These are phyloP conservation scores for Prochilodus magdalenae DNA, from an alignment of 2,113 vertebrate species.

Conservation along the genomic window DNA sequence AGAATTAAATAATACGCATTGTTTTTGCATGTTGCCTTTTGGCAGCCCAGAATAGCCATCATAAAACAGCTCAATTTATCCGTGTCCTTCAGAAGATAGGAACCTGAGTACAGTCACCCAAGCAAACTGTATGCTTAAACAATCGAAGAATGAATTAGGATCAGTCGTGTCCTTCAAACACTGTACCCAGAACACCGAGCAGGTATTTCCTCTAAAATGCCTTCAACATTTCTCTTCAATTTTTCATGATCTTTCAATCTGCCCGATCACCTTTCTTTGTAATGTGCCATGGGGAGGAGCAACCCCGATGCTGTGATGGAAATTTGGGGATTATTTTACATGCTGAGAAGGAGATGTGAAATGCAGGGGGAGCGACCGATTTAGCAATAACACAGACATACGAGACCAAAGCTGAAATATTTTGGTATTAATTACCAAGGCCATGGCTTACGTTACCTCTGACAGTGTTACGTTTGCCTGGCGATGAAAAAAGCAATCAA, in stretches of 20 bases:
- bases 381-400: constrained; percentile 81
- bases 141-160: background rate
- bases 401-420: constrained; percentile 80
- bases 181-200: constrained; percentile 53
- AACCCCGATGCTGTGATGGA: constrained; percentile 71
- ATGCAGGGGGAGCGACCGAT: constrained; percentile 74
- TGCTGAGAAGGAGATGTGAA: constrained; percentile 76
- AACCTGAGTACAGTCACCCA: background rate
- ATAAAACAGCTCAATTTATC: constrained; percentile 21
- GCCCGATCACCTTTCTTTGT: constrained; percentile 73
- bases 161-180: background rate
- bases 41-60: background rate
- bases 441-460: constrained; percentile 67
- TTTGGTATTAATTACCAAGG: constrained; percentile 80
- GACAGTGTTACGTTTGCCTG: constrained; percentile 54
- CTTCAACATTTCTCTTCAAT: constrained; percentile 73
- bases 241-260: constrained; percentile 76
- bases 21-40: background rate
- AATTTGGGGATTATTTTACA: constrained; percentile 82
- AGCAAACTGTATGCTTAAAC: background rate
- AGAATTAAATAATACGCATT: constrained; percentile 18
- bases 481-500: constrained; percentile 70
- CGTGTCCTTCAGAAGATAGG: background rate
- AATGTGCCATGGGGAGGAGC: constrained; percentile 65
- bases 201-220: constrained; percentile 73